Percentiles rank a stretch among this genome's conserved stretches.
phyloP scores from a whole-genome alignment of 2,888 invertebrate genomes.

The Melanostoma scalare region DNA sequence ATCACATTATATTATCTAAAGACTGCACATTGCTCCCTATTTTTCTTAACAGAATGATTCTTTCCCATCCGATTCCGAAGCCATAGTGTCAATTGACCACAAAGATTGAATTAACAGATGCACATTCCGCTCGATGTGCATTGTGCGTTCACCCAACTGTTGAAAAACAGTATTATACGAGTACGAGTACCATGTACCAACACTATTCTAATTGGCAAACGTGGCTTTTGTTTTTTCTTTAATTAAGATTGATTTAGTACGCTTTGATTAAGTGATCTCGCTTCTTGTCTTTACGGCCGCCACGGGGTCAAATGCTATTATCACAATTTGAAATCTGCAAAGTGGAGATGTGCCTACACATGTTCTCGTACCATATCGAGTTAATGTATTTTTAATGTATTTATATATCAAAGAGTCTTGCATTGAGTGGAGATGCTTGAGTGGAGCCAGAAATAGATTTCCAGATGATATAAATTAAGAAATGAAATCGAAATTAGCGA shows the following conservation, averaged over 20 bases:
- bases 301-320: conserved; percentile 45
- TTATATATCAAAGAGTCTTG: conserved; percentile 72
- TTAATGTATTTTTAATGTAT: conserved; percentile 66
- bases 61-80: conserved; percentile 54
- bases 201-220: conserved; percentile 54
- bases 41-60: conserved; percentile 1
- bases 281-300: conserved; percentile 31
- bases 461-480: conserved; percentile 10
- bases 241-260: conserved; percentile 69
- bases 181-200: conserved; percentile 1
- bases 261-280: conserved; percentile 64
- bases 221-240: conserved; percentile 9
- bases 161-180: conserved; percentile 2
- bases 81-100: conserved; percentile 70
- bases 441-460: conserved; percentile 34
- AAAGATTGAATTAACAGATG: conserved; percentile 70
- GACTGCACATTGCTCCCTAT: conserved; percentile 40
- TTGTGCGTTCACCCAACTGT: not conserved
- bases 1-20: conserved; percentile 14
- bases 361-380: not conserved
- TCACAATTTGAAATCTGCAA: conserved; percentile 49
- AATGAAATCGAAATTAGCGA: conserved; percentile 29
- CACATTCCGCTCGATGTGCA: conserved; percentile 48
- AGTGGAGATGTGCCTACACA: conserved; percentile 15
- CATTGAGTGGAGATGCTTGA: conserved; percentile 49